Base-by-base conservation (phyloP, 2,888 invertebrate species). In the Eulithis prunata region DNA sequence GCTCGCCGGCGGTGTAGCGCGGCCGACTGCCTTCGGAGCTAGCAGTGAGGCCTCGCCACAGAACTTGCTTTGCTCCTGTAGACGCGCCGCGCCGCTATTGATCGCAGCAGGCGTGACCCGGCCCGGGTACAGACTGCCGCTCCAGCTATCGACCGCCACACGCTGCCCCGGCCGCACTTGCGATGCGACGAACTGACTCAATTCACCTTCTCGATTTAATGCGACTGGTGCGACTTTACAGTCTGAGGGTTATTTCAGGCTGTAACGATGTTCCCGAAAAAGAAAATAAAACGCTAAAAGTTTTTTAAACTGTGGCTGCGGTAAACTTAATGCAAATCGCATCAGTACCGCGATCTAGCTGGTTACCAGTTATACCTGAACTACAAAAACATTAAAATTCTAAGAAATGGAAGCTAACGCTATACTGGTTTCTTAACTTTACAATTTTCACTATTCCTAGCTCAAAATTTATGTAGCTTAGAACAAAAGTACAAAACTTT, bases 61-160 rank as follows among this genome's bases (percentile, higher is more conserved):
- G 59, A 54, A 76, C 71, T 71, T 71, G 64, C 85, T 57, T 64
- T 89, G 91, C 91, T 88, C 89, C 88, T 55, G 93, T 90, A 88
- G 91, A 90, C 82, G 76, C 82, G 82, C 87, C 84, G 84, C 88
- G 76, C 77, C 78, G 75, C 75, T 87, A 88, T 89, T 84, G 88
- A 88, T 87, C 86, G 81, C 66, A 66, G 75, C 84, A 79, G 84
- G 83, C 86, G 86, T 89, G 89, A 89, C 90, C 90, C 87, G 85
- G 86, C 83, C 85, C 87, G 86, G 52, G 87, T 86, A 87, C 88
- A 86, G 88, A 88, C 86, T 88, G 86, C 79, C 89, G 86, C 84
- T 84, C 81, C 77, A 78, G 82, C 87, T 88, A 89, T 90, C 90
- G 89, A 90, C 87, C 90, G 82, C 78, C 85, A 86, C 84, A 86